phyloP scores from a whole-genome alignment of 2,888 invertebrate species.

The Ommatoiulus sabulosus region DNA sequence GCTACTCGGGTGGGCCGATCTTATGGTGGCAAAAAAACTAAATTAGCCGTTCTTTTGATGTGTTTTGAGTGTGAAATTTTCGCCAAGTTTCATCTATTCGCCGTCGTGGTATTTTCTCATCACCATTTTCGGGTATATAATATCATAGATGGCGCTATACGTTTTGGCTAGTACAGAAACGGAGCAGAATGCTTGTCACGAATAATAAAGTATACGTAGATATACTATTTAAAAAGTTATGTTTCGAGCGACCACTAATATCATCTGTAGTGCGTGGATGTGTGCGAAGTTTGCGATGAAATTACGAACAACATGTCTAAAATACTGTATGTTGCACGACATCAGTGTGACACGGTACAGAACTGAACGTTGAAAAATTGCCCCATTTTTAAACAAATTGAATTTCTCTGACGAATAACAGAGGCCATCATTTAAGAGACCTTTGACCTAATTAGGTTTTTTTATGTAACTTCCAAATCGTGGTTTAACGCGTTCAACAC shows the following conservation, averaged over 20 bases:
- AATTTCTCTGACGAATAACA: background rate
- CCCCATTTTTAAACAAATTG: no score
- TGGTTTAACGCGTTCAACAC: background rate
- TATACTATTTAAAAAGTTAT: no score
- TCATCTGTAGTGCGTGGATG: no score
- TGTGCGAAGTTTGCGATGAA: no score
- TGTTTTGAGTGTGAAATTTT: background rate
- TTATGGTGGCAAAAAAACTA: background rate
- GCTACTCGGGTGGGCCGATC: background rate
- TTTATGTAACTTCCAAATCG: background rate
- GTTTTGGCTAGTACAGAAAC: no score
- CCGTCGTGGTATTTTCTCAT: background rate
- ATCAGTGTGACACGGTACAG: no score
- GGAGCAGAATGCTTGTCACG: no score
- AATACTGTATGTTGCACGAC: no score
- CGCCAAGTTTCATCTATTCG: background rate
- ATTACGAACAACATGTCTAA: no score
- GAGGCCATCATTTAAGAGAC: background rate
- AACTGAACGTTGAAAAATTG: background rate
- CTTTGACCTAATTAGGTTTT: constrained; percentile 8
- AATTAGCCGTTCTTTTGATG: background rate
- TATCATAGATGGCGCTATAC: background rate
- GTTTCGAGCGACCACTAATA: no score
- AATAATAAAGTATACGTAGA: no score
- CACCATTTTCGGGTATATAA: background rate